Evolutionary conservation across 2,888 invertebrate species (phyloP).

Genomic region (Cyaniris semiargus): DNA sequence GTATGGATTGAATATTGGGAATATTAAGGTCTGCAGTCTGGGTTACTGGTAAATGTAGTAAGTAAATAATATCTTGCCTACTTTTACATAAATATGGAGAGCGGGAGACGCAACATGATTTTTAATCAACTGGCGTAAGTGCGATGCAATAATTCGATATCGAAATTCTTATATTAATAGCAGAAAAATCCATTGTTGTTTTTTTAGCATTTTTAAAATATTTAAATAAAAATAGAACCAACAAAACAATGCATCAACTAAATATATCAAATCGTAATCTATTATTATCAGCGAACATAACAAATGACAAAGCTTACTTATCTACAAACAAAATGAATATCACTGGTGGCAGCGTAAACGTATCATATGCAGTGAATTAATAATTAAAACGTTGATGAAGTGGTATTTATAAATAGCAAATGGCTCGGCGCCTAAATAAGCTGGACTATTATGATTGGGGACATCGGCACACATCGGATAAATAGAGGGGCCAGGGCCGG

Average conservation of each 20-base stretch:
- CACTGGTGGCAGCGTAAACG: constrained; percentile 6
- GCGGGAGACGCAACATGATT: too few species aligned
- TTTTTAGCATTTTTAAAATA: too few species aligned
- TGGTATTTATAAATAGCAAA: constrained; percentile 28
- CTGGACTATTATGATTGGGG: not conserved
- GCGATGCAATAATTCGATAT: too few species aligned
- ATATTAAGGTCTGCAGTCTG: too few species aligned
- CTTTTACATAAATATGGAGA: too few species aligned
- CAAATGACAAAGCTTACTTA: not conserved
- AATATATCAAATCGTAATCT: not conserved
- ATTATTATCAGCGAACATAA: not conserved
- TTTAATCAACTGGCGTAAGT: too few species aligned
- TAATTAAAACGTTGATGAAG: constrained; percentile 24
- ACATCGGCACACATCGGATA: not conserved
- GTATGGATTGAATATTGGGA: too few species aligned
- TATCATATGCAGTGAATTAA: constrained; percentile 26
- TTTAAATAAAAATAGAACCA: not conserved
- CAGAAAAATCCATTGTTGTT: too few species aligned
- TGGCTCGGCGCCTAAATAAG: constrained; percentile 24
- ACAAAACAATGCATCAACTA: not conserved
- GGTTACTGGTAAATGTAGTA: too few species aligned
- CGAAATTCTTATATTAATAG: too few species aligned
- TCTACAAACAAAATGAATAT: constrained; percentile 12
- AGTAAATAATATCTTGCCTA: too few species aligned
- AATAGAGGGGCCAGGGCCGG: constrained; percentile 1